These are phyloP conservation scores for Didymodactylos carnosus DNA, from an alignment of 2,888 invertebrate genomes.

Conservation along the genomic window DNA sequence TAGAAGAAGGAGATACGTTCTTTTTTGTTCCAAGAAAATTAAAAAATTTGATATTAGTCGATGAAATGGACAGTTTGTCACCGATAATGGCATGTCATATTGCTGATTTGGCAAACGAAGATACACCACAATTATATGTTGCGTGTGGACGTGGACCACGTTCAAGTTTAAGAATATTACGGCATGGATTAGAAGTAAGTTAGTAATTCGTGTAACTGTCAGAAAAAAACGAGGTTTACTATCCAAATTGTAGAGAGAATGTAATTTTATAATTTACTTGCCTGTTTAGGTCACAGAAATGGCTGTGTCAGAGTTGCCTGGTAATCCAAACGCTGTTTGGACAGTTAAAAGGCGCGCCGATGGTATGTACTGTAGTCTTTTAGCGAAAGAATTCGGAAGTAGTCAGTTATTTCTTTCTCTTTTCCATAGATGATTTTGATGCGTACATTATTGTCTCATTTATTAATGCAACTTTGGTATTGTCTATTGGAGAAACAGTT, in stretches of 20 bases:
- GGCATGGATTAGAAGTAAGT: conserved; percentile 69
- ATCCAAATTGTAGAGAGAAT: no score
- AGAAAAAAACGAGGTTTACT: not conserved
- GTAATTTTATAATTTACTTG: no score
- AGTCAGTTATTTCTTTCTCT: conserved; percentile 16
- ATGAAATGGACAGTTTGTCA: conserved; percentile 82
- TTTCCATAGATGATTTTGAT: conserved; percentile 69
- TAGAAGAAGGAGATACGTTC: conserved; percentile 95
- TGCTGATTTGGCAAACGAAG: conserved; percentile 63
- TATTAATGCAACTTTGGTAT: conserved; percentile 87
- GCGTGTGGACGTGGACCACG: conserved; percentile 85
- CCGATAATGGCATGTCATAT: conserved; percentile 59
- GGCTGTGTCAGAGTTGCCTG: conserved; percentile 98
- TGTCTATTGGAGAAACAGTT: conserved; percentile 98
- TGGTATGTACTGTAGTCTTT: conserved; percentile 42
- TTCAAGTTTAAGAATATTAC: conserved; percentile 69
- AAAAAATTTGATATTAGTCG: conserved; percentile 80
- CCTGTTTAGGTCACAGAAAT: conserved; percentile 49
- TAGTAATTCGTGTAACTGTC: not conserved
- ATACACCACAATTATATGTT: conserved; percentile 89
- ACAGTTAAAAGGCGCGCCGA: conserved; percentile 85
- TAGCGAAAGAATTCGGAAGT: no score
- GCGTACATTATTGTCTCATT: conserved; percentile 99
- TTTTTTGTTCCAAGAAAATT: conserved; percentile 85
- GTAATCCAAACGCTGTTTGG: conserved; percentile 98